phyloP scores from a whole-genome alignment of 2,113 vertebrate genomes.

The Litocranius walleri region DNA sequence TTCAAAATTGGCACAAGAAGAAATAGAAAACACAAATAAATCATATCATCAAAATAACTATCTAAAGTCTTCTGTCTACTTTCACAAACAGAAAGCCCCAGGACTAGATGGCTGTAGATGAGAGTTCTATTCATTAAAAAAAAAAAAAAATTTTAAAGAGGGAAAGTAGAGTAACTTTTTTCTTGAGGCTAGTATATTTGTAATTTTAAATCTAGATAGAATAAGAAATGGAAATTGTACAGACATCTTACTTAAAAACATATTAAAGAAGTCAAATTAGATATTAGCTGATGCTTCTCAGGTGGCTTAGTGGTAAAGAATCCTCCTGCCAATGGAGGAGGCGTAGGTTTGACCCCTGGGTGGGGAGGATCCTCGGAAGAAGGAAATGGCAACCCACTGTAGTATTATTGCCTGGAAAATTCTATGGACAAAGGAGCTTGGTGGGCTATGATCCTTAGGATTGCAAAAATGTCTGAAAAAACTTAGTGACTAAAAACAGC shows the following conservation, averaged over 20 bases:
- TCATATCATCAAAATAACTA: not conserved
- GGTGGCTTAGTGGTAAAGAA: not conserved
- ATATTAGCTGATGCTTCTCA: not conserved
- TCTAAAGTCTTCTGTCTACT: not conserved
- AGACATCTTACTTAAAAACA: not conserved
- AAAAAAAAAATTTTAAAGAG: not conserved
- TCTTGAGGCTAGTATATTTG: not conserved
- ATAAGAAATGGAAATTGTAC: not conserved
- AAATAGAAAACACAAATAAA: not conserved
- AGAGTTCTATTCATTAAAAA: not conserved
- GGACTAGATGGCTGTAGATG: not conserved
- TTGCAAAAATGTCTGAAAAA: not conserved
- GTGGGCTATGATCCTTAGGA: not conserved
- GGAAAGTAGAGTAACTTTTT: not conserved
- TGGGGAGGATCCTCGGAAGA: not conserved
- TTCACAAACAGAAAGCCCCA: not conserved
- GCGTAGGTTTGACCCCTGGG: not conserved
- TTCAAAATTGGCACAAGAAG: not conserved
- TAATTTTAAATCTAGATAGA: not conserved
- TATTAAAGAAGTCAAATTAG: not conserved
- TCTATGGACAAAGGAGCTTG: not conserved
- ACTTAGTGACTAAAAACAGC: not conserved
- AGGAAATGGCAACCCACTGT: not conserved
- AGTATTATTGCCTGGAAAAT: not conserved
- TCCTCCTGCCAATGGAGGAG: not conserved